These are phyloP conservation scores for Zeuzera pyrina DNA, from an alignment of 2,888 invertebrate genomes.

Conservation along the genomic window DNA sequence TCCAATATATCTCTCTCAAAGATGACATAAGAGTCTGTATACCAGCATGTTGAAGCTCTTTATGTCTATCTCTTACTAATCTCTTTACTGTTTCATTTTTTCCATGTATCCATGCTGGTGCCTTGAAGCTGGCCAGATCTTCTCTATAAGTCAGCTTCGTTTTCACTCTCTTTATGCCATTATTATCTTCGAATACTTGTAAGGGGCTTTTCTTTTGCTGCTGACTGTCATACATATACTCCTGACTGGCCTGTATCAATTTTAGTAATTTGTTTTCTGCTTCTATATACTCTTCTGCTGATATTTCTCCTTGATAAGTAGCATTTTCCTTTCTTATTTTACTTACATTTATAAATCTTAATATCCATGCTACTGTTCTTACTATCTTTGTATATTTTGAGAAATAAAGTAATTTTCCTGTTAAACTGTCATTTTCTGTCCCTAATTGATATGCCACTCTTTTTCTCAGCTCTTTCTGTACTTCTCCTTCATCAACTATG, in stretches of 20 bases:
- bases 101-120: slow-evolving; percentile 2
- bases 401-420: background rate
- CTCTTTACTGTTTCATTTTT: slow-evolving; percentile 2
- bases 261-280: too few species aligned
- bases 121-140: background rate
- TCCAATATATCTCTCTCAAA: slow-evolving; percentile 6
- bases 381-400: slow-evolving; percentile 6
- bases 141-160: background rate
- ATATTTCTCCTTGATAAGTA: too few species aligned
- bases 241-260: too few species aligned
- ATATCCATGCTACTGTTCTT: slow-evolving; percentile 3
- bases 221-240: too few species aligned
- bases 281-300: too few species aligned
- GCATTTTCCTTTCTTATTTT: too few species aligned
- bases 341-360: slow-evolving; percentile 1
- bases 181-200: too few species aligned
- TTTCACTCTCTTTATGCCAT: too few species aligned
- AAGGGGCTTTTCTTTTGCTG: too few species aligned
- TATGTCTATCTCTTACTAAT: slow-evolving; percentile 2
- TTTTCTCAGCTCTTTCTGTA: background rate
- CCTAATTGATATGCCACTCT: background rate
- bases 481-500: background rate
- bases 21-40: slow-evolving; percentile 1
- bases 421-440: background rate
- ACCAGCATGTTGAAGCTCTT: slow-evolving; percentile 4